Evolutionary conservation across 2,797 vertebrate genomes (phyloP).

Genomic region (Danionella dracula): DNA sequence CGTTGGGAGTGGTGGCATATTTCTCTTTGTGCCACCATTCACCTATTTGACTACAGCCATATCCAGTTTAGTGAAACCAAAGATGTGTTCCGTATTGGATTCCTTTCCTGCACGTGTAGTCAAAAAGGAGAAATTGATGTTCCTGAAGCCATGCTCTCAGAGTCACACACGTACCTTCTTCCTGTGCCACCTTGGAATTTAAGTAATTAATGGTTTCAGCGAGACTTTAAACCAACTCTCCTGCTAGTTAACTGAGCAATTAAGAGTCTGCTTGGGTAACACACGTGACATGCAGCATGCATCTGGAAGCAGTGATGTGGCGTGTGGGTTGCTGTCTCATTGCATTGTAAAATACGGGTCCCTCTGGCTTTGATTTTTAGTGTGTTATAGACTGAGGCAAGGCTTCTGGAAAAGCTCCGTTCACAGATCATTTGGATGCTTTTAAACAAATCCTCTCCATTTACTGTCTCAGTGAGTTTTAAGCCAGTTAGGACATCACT

Average conservation of each 20-base stretch:
- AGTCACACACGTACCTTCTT: conserved; percentile 20
- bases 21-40: conserved; percentile 6
- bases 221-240: conserved; percentile 33
- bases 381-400: conserved; percentile 25
- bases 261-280: conserved; percentile 14
- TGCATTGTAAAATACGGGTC: conserved; percentile 42
- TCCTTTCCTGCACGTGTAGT: conserved; percentile 30
- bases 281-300: conserved; percentile 31
- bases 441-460: conserved; percentile 48
- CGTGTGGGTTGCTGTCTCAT: conserved; percentile 38
- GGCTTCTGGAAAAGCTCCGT: conserved; percentile 49
- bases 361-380: conserved; percentile 43
- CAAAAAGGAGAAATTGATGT: conserved; percentile 28
- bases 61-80: no score
- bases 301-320: conserved; percentile 41
- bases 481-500: conserved; percentile 46
- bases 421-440: conserved; percentile 50
- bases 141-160: conserved; percentile 12
- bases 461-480: conserved; percentile 44
- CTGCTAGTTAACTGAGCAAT: conserved; percentile 19
- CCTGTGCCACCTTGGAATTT: conserved; percentile 32
- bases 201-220: conserved; percentile 45
- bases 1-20: conserved; percentile 36
- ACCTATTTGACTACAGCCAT: no score
- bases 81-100: not conserved